Base-by-base conservation (phyloP, 1,140 invertebrate genomes). In the Chrysopa pallens region DNA sequence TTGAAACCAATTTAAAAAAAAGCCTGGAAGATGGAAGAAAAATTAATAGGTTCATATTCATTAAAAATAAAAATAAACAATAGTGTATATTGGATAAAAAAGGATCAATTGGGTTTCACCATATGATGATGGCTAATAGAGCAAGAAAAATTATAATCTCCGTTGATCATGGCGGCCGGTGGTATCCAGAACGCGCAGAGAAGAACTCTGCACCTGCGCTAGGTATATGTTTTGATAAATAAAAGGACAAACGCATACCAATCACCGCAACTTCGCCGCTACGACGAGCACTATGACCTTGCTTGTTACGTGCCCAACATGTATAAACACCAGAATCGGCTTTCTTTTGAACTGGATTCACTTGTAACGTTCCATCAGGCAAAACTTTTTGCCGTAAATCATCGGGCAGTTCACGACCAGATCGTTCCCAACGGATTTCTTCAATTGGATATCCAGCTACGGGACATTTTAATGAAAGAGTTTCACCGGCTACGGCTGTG, bases 401-500 rank as follows among this genome's bases (percentile, higher is more conserved):
- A 44, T 83, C 77, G 1, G 85, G 85, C 29, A 91, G 60, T 49
- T 78, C 73, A 23, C 74, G 66, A n/a, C 76, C 78, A 36, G 70
- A 75, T 54, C 80, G 72, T 55, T 83, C 79, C 85, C 86, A 90
- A 31, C 75, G 74, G 44, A 88, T 80, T 50, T 80, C 74, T 46
- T 81, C 74, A 44, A 89, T 80, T 6, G 86, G 86, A 59, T 84
- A 87, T 4, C 86, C 83, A 6, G 83, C 82, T 0, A 87, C 86
- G 6, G 85, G 85, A 63, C 87, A 92, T 53, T 82, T 79, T 12
- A 92, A 63, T 37, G 74, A 69, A 40, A 89, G 65, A 39, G 71
- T 73, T 57, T 86, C 78, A 29, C 84, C 84, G 1, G 85, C 82
- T 6, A 89, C 81, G 1, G 83, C 85, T 17, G 84, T 88, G 38